Base-by-base conservation (phyloP, 2,113 vertebrate species). In the Triplophysa siluroides region DNA sequence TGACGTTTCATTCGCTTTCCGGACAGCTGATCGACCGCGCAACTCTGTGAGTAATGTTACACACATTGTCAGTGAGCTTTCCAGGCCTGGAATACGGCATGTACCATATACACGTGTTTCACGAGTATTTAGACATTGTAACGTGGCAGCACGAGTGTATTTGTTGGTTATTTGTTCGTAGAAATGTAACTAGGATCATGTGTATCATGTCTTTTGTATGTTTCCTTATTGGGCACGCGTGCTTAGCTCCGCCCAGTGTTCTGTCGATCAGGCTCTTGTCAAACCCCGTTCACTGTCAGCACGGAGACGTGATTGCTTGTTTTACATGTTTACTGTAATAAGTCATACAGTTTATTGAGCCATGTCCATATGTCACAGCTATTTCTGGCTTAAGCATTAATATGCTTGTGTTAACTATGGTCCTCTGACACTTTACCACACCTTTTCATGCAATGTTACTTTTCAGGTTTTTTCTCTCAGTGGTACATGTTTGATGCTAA, bases 371-470 rank as follows among this genome's bases (percentile, higher is more conserved):
- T 13, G 6, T 19, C 4, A n/a, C n/a, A n/a, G 16, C 5, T 33
- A 4, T 0, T 21, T 18, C 50, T 21, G 52, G 26, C n/a, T 71
- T 33, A n/a, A 50, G 1, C 47, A 18, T 6, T 11, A 18, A 52
- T 18, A 2, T 18, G 5, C 19, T 19, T 24, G 2, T 62, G 23
- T 82, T 61, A 19, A 47, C 11, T 19, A 0, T 23, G 23, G 19
- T 45, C 50, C 16, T 73, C 45, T n/a, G 8, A 10, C 43, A 13
- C 18, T 38, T 65, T 54, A 47, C 63, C 63, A 63, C 68, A 58
- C 75, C 79, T 78, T 75, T 54, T 56, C 9, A 23, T 26, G 66
- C 21, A 77, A 83, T 73, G 21, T 43, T 56, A 71, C 76, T 63
- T 26, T 50, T 29, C 61, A 21, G 63, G 52, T 54, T 66, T 8